Percentiles rank a stretch among this genome's conserved stretches.
Conservation (phyloP, 2,888 invertebrate genomes). For the Troglohyphantes excavatus region DNA sequence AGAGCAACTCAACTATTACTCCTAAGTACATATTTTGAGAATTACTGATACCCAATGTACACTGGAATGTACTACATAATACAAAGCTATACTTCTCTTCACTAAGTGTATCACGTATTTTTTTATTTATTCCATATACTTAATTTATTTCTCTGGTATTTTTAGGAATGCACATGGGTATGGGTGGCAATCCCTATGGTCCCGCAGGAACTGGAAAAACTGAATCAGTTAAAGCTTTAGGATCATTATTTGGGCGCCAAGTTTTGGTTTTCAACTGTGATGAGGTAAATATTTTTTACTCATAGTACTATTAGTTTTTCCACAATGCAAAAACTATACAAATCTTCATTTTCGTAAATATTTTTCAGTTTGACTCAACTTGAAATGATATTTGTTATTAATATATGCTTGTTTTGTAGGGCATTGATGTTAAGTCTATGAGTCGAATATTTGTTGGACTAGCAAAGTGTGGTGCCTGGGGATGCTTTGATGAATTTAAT, state of each 20-base stretch:
- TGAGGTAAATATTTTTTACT: slow-evolving; percentile 85
- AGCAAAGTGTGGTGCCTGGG: slow-evolving; percentile 98
- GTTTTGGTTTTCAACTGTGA: slow-evolving; percentile 99
- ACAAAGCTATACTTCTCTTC: no score
- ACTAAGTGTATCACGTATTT: no score
- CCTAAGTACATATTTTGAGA: no score
- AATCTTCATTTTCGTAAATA: no score
- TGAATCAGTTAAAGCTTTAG: slow-evolving; percentile 98
- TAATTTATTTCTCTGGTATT: background rate
- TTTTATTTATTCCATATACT: no score
- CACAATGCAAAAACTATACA: background rate
- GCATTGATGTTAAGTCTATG: slow-evolving; percentile 97
- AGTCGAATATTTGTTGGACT: slow-evolving; percentile 95
- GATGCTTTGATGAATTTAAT: slow-evolving; percentile 99
- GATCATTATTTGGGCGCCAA: slow-evolving; percentile 93
- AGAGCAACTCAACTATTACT: no score
- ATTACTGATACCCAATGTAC: no score
- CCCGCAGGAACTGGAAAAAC: slow-evolving; percentile 99
- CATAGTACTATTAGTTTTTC: background rate
- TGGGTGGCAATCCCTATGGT: slow-evolving; percentile 99
- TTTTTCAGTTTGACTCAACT: no score
- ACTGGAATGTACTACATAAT: no score
- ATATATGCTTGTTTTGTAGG: slow-evolving; percentile 84
- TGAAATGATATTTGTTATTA: no score
- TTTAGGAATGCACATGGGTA: slow-evolving; percentile 94